Base-by-base conservation (phyloP, 2,888 invertebrate genomes). In the Netelia virgata region DNA sequence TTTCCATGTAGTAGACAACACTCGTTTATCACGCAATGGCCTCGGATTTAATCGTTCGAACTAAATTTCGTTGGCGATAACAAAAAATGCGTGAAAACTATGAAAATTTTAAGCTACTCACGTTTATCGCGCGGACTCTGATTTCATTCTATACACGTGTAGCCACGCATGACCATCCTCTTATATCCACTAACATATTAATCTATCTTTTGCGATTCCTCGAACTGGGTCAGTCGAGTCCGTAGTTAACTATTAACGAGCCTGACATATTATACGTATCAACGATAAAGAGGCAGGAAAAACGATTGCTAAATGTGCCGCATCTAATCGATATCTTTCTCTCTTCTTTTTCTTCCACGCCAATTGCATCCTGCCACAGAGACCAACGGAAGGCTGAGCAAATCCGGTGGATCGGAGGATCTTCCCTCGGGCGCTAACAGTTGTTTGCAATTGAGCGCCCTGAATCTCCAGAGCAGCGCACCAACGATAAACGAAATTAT, bases 381-480 rank as follows among this genome's bases (percentile, higher is more conserved):
- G 53, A 86, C 86, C 3, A 88, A 88, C 3, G 91, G 87, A 47
- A 88, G 93, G 20, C 75, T 91, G 20, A 92, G 93, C 84, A 93
- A 90, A 79, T 93, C 93, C 0, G 93, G 93, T 11, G 92, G 93
- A 1, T 92, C 93, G 0, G 92, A 92, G 53, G 93, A 93, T 6
- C 47, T 82, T 0, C 79, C 86, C 16, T 87, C 89, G 0, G 88
- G 85, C 11, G 77, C 78, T 5, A 87, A 85, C 79, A 87, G 87
- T 23, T 88, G 88, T 82, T 86, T 87, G 2, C 92, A 91, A 72
- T 66, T 92, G 68, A 92, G 91, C 78, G 89, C 91, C 3, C 50
- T 93, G 20, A 92, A 91, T 86, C 86, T 92, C 3, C 92, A 93
- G 84, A 91, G 88, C 69, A 90, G 89, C 75, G 88, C 90, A 3